A percentile compares a stretch with the other conserved stretches of the same genome.
Evolutionary conservation across 2,797 vertebrate genomes (phyloP).

Genomic region (Myotis vivesi): DNA sequence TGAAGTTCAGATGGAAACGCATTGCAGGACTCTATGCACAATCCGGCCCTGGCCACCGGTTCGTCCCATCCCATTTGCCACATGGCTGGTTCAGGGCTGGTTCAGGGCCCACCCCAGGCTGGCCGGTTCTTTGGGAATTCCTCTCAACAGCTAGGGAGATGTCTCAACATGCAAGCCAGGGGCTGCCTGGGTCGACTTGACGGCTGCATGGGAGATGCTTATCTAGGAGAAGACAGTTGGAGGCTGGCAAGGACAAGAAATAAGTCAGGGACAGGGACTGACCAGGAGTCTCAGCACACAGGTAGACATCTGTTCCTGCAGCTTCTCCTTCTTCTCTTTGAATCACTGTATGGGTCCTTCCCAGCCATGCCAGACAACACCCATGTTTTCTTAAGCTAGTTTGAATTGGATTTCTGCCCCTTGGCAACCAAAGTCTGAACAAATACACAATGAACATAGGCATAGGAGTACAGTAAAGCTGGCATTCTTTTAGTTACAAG

Average conservation of each 20-base stretch:
- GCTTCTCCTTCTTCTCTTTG: background rate
- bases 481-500: background rate
- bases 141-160: background rate
- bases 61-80: background rate
- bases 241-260: background rate
- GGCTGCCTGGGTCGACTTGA: background rate
- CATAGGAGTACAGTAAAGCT: background rate
- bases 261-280: background rate
- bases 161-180: background rate
- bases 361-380: background rate
- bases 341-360: background rate
- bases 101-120: background rate
- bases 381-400: background rate
- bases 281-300: fast-evolving
- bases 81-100: background rate
- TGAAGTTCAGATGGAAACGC: background rate
- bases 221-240: background rate
- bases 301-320: background rate
- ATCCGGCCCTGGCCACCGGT: background rate
- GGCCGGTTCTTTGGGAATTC: background rate
- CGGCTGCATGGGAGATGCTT: background rate
- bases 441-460: background rate
- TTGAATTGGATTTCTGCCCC: background rate
- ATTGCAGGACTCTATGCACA: fast-evolving
- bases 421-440: background rate